These are phyloP conservation scores for Littorina saxatilis DNA, from an alignment of 1,140 invertebrate species.

Conservation along the genomic window DNA sequence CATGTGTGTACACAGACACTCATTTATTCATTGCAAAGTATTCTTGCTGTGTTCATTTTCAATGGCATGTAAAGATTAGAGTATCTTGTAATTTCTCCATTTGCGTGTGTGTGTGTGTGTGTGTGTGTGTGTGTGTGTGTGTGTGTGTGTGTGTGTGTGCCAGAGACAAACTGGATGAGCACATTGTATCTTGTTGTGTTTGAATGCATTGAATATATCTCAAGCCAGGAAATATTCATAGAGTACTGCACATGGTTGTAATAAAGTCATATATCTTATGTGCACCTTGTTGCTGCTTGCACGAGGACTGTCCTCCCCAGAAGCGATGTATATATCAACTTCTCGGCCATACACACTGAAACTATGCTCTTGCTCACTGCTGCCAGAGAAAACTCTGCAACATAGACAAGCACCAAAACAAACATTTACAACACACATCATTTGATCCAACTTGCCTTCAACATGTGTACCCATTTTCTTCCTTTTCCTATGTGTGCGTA, in stretches of 20 bases:
- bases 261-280: too few species aligned
- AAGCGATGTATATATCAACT: constrained; percentile 84
- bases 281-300: constrained; percentile 68
- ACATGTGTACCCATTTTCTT: background rate
- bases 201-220: background rate
- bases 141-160: background rate
- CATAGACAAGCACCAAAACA: constrained; percentile 51
- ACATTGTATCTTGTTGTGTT: too few species aligned
- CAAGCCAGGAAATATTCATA: too few species aligned
- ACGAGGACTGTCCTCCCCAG: constrained; percentile 77
- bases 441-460: background rate
- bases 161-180: background rate
- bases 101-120: too few species aligned
- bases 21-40: too few species aligned
- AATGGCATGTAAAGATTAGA: too few species aligned
- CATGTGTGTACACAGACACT: too few species aligned
- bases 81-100: too few species aligned
- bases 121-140: background rate
- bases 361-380: constrained; percentile 82
- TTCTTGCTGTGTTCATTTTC: too few species aligned
- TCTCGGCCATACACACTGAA: constrained; percentile 82
- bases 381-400: constrained; percentile 82
- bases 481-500: background rate
- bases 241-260: too few species aligned
- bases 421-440: background rate